phyloP scores from a whole-genome alignment of 2,113 vertebrate genomes.

The Ursus arctos region DNA sequence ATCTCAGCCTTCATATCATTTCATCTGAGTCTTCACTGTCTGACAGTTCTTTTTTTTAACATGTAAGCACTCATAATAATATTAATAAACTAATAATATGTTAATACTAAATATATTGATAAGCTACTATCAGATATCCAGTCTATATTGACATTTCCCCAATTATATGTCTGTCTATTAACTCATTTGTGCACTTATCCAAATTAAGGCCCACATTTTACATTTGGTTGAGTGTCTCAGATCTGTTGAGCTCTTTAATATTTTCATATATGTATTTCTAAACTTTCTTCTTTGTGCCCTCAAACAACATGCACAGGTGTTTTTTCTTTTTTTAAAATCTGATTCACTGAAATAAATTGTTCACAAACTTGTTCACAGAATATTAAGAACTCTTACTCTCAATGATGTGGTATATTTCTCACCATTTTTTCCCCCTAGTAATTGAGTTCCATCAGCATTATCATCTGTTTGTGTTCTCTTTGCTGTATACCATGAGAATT shows the following conservation, averaged over 20 bases:
- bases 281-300: neutral
- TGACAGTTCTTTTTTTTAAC: neutral
- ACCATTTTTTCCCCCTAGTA: neutral
- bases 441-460: neutral
- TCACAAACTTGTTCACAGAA: conserved; percentile 29
- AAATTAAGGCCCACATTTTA: neutral
- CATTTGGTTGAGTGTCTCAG: neutral
- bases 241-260: conserved; percentile 7
- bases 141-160: neutral
- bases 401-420: conserved; percentile 26
- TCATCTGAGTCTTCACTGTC: neutral
- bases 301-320: neutral
- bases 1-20: neutral
- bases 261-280: conserved; percentile 33
- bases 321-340: neutral
- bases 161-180: neutral
- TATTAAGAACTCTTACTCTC: neutral
- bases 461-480: neutral
- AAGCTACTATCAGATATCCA: neutral
- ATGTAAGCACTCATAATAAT: neutral
- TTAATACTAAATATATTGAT: neutral
- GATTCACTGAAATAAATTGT: neutral
- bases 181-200: neutral
- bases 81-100: neutral
- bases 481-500: neutral